phyloP scores from a whole-genome alignment of 2,797 vertebrate genomes.

The Sebastes paucispinis region DNA sequence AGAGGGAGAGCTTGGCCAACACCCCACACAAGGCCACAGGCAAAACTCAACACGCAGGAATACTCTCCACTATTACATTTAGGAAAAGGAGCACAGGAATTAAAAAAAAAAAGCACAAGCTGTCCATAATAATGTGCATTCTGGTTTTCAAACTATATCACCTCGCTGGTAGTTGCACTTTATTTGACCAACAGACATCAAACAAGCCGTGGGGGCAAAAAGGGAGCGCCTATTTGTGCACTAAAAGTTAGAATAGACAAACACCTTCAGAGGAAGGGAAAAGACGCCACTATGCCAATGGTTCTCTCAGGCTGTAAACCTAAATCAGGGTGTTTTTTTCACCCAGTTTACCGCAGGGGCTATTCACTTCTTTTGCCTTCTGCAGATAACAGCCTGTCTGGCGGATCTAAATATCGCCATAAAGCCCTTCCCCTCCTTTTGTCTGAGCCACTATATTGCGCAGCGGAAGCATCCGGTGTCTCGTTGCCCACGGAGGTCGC shows the following conservation, averaged over 20 bases:
- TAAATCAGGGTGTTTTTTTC: constrained; percentile 78
- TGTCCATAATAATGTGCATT: constrained; percentile 26
- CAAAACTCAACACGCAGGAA: constrained; percentile 37
- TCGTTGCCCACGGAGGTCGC: constrained; percentile 85
- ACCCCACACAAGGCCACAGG: constrained; percentile 71
- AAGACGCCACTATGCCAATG: constrained; percentile 66
- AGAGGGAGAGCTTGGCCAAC: constrained; percentile 57
- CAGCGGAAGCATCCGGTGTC: constrained; percentile 80
- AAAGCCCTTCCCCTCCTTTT: constrained; percentile 83
- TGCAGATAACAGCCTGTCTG: constrained; percentile 83
- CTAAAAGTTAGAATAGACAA: constrained; percentile 70
- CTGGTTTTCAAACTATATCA: constrained; percentile 31
- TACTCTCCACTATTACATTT: constrained; percentile 25
- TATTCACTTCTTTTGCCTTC: constrained; percentile 82
- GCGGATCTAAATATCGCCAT: constrained; percentile 83
- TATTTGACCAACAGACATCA: constrained; percentile 65
- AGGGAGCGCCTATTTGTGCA: constrained; percentile 61
- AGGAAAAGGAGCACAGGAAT: not conserved
- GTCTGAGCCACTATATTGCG: constrained; percentile 78
- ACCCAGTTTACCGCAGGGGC: constrained; percentile 82
- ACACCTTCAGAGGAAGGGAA: constrained; percentile 71
- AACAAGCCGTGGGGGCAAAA: constrained; percentile 54
- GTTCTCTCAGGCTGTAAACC: constrained; percentile 80
- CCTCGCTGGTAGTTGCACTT: constrained; percentile 45
- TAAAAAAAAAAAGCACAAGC: not conserved